Evolutionary conservation across 2,113 vertebrate species (phyloP).

Genomic region (Ammospiza caudacuta): DNA sequence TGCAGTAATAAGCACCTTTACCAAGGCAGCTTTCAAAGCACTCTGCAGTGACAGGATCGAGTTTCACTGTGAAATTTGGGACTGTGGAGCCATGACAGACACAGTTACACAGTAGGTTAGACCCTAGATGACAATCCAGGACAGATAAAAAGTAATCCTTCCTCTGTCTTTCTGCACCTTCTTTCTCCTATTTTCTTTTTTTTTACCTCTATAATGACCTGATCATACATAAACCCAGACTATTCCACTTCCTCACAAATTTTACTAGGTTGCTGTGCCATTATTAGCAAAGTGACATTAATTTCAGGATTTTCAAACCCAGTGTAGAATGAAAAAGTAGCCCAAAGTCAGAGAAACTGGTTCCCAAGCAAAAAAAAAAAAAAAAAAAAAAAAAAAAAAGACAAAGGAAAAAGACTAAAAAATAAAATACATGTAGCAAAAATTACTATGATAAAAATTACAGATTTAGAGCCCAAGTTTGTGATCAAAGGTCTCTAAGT

Average conservation of each 20-base stretch:
- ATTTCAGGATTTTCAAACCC: not conserved
- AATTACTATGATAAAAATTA: not conserved
- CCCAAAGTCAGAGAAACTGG: not conserved
- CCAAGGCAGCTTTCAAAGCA: conserved; percentile 6
- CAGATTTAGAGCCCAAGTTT: not conserved
- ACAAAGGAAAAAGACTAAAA: not conserved
- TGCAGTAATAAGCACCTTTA: not conserved
- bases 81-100: not conserved
- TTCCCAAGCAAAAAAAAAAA: not conserved
- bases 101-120: not conserved
- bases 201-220: not conserved
- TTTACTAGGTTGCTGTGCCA: not conserved
- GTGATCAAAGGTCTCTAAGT: conserved; percentile 5
- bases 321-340: not conserved
- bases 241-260: not conserved
- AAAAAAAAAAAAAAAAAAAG: not conserved
- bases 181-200: not conserved
- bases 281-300: not conserved
- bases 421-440: not conserved
- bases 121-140: not conserved
- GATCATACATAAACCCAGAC: not conserved
- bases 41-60: not conserved
- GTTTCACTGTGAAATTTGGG: conserved; percentile 36
- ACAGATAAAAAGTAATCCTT: not conserved
- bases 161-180: not conserved